These are phyloP conservation scores for Apocheima hispidaria DNA, from an alignment of 2,888 invertebrate species.

Conservation along the genomic window DNA sequence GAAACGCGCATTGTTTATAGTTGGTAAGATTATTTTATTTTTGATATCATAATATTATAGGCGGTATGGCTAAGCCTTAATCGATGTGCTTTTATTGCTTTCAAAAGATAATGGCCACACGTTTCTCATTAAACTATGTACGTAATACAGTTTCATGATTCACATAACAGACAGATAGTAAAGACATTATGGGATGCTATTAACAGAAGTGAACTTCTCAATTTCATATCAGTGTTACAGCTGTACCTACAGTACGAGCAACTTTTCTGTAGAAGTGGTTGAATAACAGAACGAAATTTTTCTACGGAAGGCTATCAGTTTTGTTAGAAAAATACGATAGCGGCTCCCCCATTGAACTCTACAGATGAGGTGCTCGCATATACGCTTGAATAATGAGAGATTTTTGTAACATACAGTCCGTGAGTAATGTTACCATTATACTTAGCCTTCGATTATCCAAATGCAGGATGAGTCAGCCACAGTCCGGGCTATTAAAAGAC, in stretches of 20 bases:
- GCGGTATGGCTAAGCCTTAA: no score
- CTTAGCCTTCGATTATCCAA: slow-evolving; percentile 79
- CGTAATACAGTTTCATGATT: background rate
- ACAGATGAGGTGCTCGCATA: background rate
- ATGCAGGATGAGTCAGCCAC: slow-evolving; percentile 74
- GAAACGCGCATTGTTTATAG: no score
- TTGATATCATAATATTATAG: no score
- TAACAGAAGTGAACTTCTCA: slow-evolving; percentile 1
- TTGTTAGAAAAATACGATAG: background rate
- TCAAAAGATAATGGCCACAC: background rate
- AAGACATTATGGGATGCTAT: background rate
- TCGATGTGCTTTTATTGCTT: background rate
- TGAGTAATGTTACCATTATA: slow-evolving; percentile 41
- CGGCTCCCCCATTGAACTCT: background rate
- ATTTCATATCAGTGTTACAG: slow-evolving; percentile 5
- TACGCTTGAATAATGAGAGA: slow-evolving; percentile 17
- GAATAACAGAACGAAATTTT: background rate
- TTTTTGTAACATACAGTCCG: slow-evolving; percentile 28
- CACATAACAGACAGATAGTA: background rate
- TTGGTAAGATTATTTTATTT: no score
- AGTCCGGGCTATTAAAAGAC: slow-evolving; percentile 70
- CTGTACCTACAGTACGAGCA: background rate
- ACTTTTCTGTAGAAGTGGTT: background rate
- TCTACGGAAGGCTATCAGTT: background rate
- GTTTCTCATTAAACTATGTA: background rate